These are phyloP conservation scores for Channallabes apus DNA, from an alignment of 2,797 vertebrate genomes.

Conservation along the genomic window DNA sequence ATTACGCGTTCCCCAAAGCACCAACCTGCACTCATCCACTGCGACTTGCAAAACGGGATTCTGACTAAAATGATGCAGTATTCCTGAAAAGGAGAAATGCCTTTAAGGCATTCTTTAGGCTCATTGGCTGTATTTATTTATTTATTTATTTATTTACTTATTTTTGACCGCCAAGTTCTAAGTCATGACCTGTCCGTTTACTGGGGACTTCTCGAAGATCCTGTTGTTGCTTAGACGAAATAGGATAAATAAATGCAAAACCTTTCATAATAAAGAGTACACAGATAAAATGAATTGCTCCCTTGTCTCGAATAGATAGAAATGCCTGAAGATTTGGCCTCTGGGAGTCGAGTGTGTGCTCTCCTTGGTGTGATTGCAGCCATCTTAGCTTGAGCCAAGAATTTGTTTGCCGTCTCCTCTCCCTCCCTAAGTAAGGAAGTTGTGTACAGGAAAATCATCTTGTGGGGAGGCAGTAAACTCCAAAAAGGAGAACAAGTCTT, in stretches of 20 bases:
- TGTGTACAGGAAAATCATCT: slow-evolving; percentile 52
- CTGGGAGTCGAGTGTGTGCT: slow-evolving; percentile 36
- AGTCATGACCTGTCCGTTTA: slow-evolving; percentile 2
- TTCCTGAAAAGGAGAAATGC: background rate
- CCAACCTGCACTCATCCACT: slow-evolving; percentile 19
- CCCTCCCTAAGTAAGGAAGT: slow-evolving; percentile 42
- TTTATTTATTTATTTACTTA: no score
- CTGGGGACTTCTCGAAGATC: background rate
- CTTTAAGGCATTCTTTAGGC: background rate
- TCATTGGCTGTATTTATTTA: background rate
- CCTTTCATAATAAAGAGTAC: slow-evolving; percentile 35
- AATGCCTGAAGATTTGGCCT: slow-evolving; percentile 44
- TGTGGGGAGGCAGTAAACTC: slow-evolving; percentile 45
- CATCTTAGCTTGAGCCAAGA: slow-evolving; percentile 66
- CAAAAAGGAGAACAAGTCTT: slow-evolving; percentile 26
- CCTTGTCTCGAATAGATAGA: slow-evolving; percentile 44
- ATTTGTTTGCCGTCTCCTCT: slow-evolving; percentile 47
- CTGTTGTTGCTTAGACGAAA: slow-evolving; percentile 7
- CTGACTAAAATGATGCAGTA: background rate
- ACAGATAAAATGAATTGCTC: slow-evolving; percentile 43
- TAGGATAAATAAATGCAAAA: slow-evolving; percentile 22
- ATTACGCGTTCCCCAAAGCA: slow-evolving; percentile 31
- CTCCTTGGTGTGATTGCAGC: slow-evolving; percentile 72
- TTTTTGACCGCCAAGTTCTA: background rate
- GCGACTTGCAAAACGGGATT: background rate